These are phyloP conservation scores for Ectobius pallidus DNA, from an alignment of 2,888 invertebrate species.

Conservation along the genomic window DNA sequence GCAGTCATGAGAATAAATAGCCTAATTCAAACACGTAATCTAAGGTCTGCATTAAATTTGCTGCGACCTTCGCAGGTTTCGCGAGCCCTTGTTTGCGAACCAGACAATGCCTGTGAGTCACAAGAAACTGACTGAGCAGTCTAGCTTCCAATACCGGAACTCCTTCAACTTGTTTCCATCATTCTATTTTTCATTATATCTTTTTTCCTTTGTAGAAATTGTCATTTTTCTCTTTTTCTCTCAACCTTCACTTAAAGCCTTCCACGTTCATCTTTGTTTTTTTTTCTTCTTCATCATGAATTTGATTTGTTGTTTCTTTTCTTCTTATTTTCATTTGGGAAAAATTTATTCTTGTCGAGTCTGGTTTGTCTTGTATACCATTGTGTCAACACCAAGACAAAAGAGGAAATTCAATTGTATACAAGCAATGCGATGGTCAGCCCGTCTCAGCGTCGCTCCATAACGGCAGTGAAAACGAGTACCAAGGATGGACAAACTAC, in stretches of 20 bases:
- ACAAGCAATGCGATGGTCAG: neutral
- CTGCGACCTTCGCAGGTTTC: too few species aligned
- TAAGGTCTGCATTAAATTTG: too few species aligned
- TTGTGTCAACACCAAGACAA: conserved; percentile 27
- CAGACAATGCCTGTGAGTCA: too few species aligned
- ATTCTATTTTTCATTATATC: conserved; percentile 2
- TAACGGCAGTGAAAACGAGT: neutral
- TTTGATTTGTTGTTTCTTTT: conserved; percentile 18
- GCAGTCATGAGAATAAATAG: too few species aligned
- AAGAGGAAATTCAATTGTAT: conserved; percentile 26
- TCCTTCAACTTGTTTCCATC: neutral
- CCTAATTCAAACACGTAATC: too few species aligned
- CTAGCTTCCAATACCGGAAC: too few species aligned
- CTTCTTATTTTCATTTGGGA: conserved; percentile 13
- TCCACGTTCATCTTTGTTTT: neutral
- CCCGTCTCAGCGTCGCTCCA: neutral
- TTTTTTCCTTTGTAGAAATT: neutral
- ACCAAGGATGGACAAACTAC: neutral
- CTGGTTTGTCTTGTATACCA: conserved; percentile 26
- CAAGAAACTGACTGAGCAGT: too few species aligned
- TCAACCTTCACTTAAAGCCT: neutral
- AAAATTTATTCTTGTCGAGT: conserved; percentile 6
- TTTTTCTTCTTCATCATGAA: conserved; percentile 13
- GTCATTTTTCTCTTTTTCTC: neutral
- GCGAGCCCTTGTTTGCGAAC: too few species aligned